Conservation (phyloP, 1,140 invertebrate species). For the Drosophila burlai region DNA sequence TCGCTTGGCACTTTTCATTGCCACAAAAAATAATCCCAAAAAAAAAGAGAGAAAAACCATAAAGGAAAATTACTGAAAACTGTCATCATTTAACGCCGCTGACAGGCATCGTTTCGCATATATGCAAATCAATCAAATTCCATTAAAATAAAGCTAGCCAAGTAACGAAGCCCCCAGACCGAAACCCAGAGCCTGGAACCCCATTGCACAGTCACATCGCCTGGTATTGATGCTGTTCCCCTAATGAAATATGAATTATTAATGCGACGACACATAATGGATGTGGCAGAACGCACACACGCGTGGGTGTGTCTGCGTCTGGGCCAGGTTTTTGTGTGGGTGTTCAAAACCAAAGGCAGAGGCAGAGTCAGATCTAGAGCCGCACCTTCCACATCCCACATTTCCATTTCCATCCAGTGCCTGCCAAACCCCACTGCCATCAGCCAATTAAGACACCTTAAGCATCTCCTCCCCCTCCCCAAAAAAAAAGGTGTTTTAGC, state of each 20-base stretch:
- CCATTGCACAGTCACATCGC: slow-evolving; percentile 2
- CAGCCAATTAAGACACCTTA: slow-evolving; percentile 37
- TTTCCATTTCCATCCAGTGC: neutral
- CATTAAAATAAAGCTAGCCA: slow-evolving; percentile 65
- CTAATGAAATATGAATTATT: slow-evolving; percentile 72
- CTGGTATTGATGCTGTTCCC: slow-evolving; percentile 47
- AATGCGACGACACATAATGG: slow-evolving; percentile 59
- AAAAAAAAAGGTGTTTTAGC: slow-evolving; percentile 9
- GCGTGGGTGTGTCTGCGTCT: slow-evolving; percentile 33
- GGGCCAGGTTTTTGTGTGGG: slow-evolving; percentile 25
- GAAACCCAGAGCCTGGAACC: neutral
- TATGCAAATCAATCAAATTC: slow-evolving; percentile 81
- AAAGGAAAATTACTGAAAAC: slow-evolving; percentile 27
- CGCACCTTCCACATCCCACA: slow-evolving; percentile 8
- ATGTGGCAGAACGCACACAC: slow-evolving; percentile 34
- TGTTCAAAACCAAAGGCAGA: neutral
- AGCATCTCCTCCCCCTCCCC: neutral
- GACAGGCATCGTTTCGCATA: slow-evolving; percentile 55
- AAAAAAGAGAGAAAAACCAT: neutral
- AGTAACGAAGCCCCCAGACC: slow-evolving; percentile 13
- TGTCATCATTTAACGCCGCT: slow-evolving; percentile 57
- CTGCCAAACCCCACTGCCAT: neutral
- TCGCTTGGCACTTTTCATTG: neutral
- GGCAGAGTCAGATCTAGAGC: neutral
- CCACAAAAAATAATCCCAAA: slow-evolving; percentile 1